A percentile compares a stretch with the other conserved stretches of the same genome.
Conservation (phyloP, 2,888 invertebrate genomes). For the Archaeoteleia sp. region DNA sequence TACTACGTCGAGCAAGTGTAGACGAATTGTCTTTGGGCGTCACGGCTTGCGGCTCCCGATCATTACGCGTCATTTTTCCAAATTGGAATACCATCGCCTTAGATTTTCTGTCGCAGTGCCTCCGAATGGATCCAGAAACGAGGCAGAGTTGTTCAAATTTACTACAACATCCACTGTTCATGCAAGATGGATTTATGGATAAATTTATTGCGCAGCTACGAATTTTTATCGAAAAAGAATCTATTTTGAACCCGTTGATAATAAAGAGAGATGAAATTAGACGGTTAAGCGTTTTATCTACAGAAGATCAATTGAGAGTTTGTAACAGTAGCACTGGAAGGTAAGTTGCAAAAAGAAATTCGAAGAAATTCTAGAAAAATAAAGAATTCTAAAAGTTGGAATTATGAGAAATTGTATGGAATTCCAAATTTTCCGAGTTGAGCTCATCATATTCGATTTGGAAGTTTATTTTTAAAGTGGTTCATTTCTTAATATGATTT, state of each 20-base stretch:
- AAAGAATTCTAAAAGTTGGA: too few relatives aligned
- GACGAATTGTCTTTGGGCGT: conserved; percentile 52
- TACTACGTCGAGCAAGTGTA: conserved; percentile 66
- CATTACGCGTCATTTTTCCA: conserved; percentile 71
- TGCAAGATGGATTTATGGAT: conserved; percentile 81
- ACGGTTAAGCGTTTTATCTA: conserved; percentile 53
- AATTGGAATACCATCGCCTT: conserved; percentile 73
- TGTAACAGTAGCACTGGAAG: conserved; percentile 62
- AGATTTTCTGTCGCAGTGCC: conserved; percentile 78
- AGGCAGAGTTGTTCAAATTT: conserved; percentile 80
- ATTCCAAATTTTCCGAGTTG: too few relatives aligned
- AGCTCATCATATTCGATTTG: too few relatives aligned
- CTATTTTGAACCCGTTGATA: conserved; percentile 77
- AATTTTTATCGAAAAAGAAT: conserved; percentile 80
- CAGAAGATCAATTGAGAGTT: conserved; percentile 57
- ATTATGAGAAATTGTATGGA: too few relatives aligned
- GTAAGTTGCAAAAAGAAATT: too few relatives aligned
- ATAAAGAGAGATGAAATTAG: conserved; percentile 65
- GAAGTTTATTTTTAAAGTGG: conserved; percentile 1
- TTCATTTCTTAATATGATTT: too few relatives aligned
- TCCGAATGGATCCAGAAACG: conserved; percentile 81
- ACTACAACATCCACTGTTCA: conserved; percentile 82
- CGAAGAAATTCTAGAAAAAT: too few relatives aligned
- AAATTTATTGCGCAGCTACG: conserved; percentile 81
- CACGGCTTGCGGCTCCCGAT: conserved; percentile 68